Conservation (phyloP, 2,888 invertebrate genomes). For the Ochropleura leucogaster region DNA sequence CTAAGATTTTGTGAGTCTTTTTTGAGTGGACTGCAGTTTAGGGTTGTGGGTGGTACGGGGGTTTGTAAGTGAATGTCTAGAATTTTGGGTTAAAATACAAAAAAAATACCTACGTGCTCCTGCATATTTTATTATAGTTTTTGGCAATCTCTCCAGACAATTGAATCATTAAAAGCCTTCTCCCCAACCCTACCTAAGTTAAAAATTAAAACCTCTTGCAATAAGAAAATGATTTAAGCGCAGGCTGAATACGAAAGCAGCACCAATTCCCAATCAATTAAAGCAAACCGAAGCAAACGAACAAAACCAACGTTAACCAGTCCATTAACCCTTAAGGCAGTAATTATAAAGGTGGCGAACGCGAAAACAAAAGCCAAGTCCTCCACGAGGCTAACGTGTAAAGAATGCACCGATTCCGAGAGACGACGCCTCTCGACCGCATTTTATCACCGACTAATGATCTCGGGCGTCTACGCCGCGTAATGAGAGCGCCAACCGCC, state of each 20-base stretch:
- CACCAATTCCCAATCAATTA: constrained; percentile 66
- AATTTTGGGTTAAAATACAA: neutral
- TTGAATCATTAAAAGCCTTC: neutral
- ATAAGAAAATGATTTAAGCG: constrained; percentile 57
- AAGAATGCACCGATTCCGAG: constrained; percentile 79
- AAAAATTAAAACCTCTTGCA: neutral
- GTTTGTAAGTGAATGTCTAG: neutral
- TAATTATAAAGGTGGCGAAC: constrained; percentile 76
- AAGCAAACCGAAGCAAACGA: constrained; percentile 64
- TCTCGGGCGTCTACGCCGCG: constrained; percentile 77
- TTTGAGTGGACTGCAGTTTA: constrained; percentile 54
- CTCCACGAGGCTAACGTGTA: constrained; percentile 70
- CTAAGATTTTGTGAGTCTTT: constrained; percentile 66
- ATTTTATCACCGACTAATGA: constrained; percentile 88
- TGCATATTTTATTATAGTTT: neutral
- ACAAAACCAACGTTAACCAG: constrained; percentile 69
- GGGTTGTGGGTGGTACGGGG: neutral
- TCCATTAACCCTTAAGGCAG: constrained; percentile 72
- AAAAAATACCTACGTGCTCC: neutral
- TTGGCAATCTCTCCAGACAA: neutral
- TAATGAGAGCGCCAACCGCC: constrained; percentile 84
- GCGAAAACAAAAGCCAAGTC: constrained; percentile 78
- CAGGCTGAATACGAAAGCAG: constrained; percentile 57
- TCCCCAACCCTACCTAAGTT: too few species aligned
- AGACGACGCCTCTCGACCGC: constrained; percentile 76